These are phyloP conservation scores for Lypha dubia DNA, from an alignment of 2,888 invertebrate species.

Conservation along the genomic window DNA sequence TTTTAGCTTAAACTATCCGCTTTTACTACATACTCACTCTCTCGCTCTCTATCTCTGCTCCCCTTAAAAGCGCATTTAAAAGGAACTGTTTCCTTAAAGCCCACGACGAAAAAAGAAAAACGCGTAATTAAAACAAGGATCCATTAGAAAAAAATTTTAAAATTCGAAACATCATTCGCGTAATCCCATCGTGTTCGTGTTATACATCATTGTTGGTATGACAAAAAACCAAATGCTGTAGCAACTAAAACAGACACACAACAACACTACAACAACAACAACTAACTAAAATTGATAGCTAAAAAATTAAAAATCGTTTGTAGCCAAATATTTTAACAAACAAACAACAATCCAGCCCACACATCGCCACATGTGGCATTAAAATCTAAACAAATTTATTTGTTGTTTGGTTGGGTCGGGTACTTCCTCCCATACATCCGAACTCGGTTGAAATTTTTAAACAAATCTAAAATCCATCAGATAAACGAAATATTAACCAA, in stretches of 20 bases:
- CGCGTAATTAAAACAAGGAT: conserved; percentile 45
- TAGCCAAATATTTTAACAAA: conserved; percentile 40
- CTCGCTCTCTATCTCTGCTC: too few relatives aligned
- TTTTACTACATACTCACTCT: not conserved
- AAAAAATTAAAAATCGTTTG: conserved; percentile 32
- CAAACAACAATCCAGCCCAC: too few relatives aligned
- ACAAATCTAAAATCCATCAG: not conserved
- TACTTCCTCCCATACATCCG: conserved; percentile 8
- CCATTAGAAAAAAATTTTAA: conserved; percentile 15
- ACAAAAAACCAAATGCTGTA: not conserved
- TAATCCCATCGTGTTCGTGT: conserved; percentile 45
- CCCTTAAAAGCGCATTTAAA: conserved; percentile 19
- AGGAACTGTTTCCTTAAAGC: conserved; percentile 11
- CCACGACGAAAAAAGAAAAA: conserved; percentile 1
- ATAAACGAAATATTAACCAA: conserved; percentile 11
- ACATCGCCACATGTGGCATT: conserved; percentile 14
- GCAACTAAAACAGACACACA: not conserved
- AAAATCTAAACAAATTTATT: conserved; percentile 51
- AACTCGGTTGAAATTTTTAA: not conserved
- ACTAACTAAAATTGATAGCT: conserved; percentile 30
- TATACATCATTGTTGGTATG: conserved; percentile 53
- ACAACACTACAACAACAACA: too few relatives aligned
- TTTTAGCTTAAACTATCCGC: conserved; percentile 10
- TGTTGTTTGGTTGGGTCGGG: conserved; percentile 16
- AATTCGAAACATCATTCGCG: conserved; percentile 20